Evolutionary conservation across 2,888 invertebrate species (phyloP).

Genomic region (Helobdella robusta): DNA sequence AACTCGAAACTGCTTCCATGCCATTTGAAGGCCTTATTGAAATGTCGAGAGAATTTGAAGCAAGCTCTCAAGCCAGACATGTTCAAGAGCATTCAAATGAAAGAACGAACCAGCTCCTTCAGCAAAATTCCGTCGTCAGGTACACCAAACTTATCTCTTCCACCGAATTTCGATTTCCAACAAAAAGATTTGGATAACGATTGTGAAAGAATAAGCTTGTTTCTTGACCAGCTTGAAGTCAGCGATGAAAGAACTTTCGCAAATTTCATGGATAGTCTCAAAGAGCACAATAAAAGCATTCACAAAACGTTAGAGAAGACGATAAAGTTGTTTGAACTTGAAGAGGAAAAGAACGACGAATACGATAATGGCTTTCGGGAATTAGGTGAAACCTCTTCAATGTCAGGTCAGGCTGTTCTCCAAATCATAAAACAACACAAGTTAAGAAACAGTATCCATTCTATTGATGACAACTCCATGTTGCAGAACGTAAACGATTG

Average conservation of each 20-base stretch:
- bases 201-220: slow-evolving; percentile 30
- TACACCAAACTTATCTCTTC: slow-evolving; percentile 23
- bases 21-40: background rate
- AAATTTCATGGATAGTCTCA: slow-evolving; percentile 33
- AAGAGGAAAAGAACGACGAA: slow-evolving; percentile 28
- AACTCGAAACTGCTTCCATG: background rate
- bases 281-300: slow-evolving; percentile 32
- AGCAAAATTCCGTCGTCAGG: too few relatives aligned
- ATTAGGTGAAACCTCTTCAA: slow-evolving; percentile 23
- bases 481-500: too few relatives aligned
- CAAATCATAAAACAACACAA: slow-evolving; percentile 15
- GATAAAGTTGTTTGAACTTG: slow-evolving; percentile 26
- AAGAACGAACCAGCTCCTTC: too few relatives aligned
- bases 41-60: background rate
- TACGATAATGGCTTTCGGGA: background rate
- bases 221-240: slow-evolving; percentile 33
- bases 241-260: slow-evolving; percentile 30
- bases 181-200: slow-evolving; percentile 6
- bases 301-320: slow-evolving; percentile 33
- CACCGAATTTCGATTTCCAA: slow-evolving; percentile 3
- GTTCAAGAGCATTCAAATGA: background rate
- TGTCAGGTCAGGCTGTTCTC: slow-evolving; percentile 33
- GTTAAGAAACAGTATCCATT: background rate
- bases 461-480: slow-evolving; percentile 24
- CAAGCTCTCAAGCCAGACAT: slow-evolving; percentile 27